Evolutionary conservation across 2,888 invertebrate species (phyloP).

Genomic region (Dynastes tityus): DNA sequence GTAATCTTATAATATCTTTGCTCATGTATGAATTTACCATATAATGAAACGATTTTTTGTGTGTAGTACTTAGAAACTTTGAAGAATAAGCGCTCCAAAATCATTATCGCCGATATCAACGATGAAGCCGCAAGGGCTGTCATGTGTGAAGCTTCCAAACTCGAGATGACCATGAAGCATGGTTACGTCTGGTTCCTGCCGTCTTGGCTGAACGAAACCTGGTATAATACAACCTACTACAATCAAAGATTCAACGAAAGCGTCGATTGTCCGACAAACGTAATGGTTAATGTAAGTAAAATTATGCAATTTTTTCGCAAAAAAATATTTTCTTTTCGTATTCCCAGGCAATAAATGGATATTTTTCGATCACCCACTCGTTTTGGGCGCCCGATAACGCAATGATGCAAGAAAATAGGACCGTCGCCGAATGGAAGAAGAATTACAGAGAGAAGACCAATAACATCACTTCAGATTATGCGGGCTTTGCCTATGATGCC

Average conservation of each 20-base stretch:
- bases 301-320: not conserved
- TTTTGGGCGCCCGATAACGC: conserved; percentile 77
- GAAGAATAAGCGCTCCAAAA: conserved; percentile 78
- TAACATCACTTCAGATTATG: conserved; percentile 74
- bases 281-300: conserved; percentile 74
- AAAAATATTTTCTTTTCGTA: not conserved
- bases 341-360: conserved; percentile 79
- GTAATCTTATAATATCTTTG: no score
- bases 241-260: conserved; percentile 66
- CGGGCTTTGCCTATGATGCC: conserved; percentile 86
- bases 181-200: conserved; percentile 93
- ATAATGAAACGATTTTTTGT: no score
- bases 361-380: conserved; percentile 80
- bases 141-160: conserved; percentile 85
- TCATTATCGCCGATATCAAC: conserved; percentile 87
- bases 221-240: conserved; percentile 76
- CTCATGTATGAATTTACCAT: no score
- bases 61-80: conserved; percentile 77
- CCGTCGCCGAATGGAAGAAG: conserved; percentile 77
- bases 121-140: conserved; percentile 82
- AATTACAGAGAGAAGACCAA: conserved; percentile 64
- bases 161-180: conserved; percentile 79
- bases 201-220: conserved; percentile 77
- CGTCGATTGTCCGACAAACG: conserved; percentile 75
- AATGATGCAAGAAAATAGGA: conserved; percentile 78